Conservation (phyloP, 2,113 vertebrate species). For the Charina bottae region DNA sequence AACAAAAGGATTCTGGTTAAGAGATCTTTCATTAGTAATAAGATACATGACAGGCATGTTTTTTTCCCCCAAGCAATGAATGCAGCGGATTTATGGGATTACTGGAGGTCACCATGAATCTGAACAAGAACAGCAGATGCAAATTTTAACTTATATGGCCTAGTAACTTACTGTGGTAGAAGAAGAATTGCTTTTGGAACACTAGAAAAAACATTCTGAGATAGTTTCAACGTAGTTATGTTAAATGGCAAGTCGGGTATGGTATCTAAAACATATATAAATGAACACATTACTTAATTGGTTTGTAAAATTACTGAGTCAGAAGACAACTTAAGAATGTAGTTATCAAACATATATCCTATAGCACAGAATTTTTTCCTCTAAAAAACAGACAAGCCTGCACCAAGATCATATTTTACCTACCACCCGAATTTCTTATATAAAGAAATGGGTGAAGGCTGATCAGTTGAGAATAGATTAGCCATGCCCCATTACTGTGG, state of each 20-base stretch:
- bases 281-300: slow-evolving; percentile 36
- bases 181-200: slow-evolving; percentile 82
- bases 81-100: slow-evolving; percentile 33
- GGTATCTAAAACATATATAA: slow-evolving; percentile 76
- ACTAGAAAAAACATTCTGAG: slow-evolving; percentile 82
- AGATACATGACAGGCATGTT: neutral
- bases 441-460: neutral
- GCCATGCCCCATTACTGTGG: neutral
- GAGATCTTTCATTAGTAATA: too few relatives aligned
- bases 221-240: slow-evolving; percentile 86
- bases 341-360: neutral
- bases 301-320: neutral
- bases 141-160: slow-evolving; percentile 21
- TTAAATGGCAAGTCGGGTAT: slow-evolving; percentile 81
- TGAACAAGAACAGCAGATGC: neutral
- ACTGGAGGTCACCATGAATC: neutral
- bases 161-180: slow-evolving; percentile 85
- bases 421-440: neutral
- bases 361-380: neutral
- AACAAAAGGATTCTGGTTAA: too few relatives aligned
- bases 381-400: neutral
- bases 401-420: neutral
- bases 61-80: slow-evolving; percentile 19
- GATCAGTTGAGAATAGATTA: neutral
- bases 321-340: neutral